phyloP scores from a whole-genome alignment of 2,888 invertebrate species.

The Hydriomena furcata region DNA sequence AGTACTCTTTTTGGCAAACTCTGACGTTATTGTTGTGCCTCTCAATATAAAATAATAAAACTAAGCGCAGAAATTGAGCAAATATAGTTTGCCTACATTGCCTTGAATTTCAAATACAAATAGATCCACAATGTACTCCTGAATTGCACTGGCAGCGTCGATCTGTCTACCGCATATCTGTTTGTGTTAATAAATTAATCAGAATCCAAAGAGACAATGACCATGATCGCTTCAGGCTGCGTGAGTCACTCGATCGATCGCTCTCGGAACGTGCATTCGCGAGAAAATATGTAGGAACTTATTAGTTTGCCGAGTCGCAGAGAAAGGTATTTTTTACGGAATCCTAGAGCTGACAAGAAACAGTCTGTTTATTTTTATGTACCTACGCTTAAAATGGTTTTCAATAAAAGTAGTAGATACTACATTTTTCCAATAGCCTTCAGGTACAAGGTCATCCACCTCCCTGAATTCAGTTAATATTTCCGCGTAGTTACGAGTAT shows the following conservation, averaged over 20 bases:
- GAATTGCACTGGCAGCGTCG: constrained; percentile 19
- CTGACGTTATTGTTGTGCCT: background rate
- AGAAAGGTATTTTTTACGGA: constrained; percentile 12
- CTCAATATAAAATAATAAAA: background rate
- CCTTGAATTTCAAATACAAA: constrained; percentile 1
- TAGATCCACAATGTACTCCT: constrained; percentile 1
- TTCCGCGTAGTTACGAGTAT: too few species aligned
- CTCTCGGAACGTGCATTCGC: constrained; percentile 19
- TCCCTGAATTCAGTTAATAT: too few species aligned
- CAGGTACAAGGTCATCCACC: too few species aligned
- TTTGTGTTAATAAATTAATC: constrained; percentile 29
- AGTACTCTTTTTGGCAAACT: background rate
- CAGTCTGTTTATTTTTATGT: background rate
- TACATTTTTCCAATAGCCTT: too few species aligned
- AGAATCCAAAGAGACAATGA: constrained; percentile 34
- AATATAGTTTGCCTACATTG: too few species aligned
- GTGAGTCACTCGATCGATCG: constrained; percentile 34
- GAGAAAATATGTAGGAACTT: constrained; percentile 22
- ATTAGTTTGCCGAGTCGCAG: constrained; percentile 1
- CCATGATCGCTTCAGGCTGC: constrained; percentile 35
- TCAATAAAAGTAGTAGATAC: too few species aligned
- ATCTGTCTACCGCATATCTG: constrained; percentile 21
- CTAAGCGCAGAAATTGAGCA: background rate
- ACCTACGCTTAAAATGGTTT: background rate
- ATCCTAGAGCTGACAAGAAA: constrained; percentile 5